Evolutionary conservation across 1,140 invertebrate species (phyloP).

Genomic region (Lordiphosa collinella): DNA sequence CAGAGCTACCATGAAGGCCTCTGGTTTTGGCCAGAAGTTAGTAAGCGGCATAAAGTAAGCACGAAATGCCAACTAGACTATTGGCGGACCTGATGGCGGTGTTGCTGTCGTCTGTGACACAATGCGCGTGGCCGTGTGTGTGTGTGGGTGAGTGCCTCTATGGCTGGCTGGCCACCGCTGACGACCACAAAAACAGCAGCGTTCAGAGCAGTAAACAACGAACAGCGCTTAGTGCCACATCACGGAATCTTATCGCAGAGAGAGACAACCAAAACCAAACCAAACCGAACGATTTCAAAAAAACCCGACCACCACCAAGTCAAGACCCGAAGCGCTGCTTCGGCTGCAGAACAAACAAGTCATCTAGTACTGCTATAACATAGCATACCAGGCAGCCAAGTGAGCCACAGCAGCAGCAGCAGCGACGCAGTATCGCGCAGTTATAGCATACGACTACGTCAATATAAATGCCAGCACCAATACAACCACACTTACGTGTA

Average conservation of each 20-base stretch:
- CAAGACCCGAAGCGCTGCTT: conserved; percentile 31
- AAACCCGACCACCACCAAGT: conserved; percentile 15
- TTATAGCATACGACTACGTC: conserved; percentile 72
- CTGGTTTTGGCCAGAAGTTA: conserved; percentile 52
- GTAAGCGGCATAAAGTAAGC: conserved; percentile 74
- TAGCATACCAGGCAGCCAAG: conserved; percentile 28
- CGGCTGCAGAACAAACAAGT: conserved; percentile 75
- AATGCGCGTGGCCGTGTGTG: conserved; percentile 4
- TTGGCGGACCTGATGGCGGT: conserved; percentile 25
- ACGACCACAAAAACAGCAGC: conserved; percentile 66
- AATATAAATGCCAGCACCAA: conserved; percentile 46
- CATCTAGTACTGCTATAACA: conserved; percentile 48
- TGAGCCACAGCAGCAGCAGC: conserved; percentile 32
- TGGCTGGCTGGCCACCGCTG: conserved; percentile 71
- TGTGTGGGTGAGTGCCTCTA: conserved; percentile 43
- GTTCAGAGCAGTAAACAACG: conserved; percentile 67
- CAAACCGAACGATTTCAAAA: conserved; percentile 31
- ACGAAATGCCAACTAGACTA: conserved; percentile 76
- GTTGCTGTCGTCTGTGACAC: conserved; percentile 14
- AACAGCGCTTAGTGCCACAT: conserved; percentile 76
- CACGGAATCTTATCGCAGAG: conserved; percentile 73
- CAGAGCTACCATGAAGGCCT: neutral
- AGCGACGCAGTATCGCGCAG: conserved; percentile 55
- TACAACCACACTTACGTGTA: conserved; percentile 35
- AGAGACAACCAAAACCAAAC: conserved; percentile 36